These are phyloP conservation scores for Anastatus disparis DNA, from an alignment of 1,140 invertebrate species.

Conservation along the genomic window DNA sequence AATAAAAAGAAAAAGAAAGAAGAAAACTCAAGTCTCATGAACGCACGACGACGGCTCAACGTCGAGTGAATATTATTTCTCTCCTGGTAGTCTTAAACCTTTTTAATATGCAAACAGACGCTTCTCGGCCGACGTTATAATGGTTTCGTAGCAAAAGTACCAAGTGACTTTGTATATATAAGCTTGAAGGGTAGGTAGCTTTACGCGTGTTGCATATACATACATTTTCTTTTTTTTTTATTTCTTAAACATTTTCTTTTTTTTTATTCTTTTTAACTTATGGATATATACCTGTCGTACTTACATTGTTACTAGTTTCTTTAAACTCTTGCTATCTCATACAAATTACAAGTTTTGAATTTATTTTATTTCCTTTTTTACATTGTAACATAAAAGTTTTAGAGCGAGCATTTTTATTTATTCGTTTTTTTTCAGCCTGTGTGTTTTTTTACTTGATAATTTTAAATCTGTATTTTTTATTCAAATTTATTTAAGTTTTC, in stretches of 20 bases:
- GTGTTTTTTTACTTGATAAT: too few relatives aligned
- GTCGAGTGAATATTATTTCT: constrained; percentile 56
- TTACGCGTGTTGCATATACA: constrained; percentile 36
- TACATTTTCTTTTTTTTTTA: constrained; percentile 4
- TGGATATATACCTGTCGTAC: constrained; percentile 10
- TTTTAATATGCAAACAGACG: constrained; percentile 62
- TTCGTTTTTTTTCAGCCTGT: too few relatives aligned
- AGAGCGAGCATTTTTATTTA: too few relatives aligned
- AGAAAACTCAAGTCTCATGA: not conserved
- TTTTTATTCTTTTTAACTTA: too few relatives aligned
- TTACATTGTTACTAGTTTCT: constrained; percentile 23
- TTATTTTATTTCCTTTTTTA: not conserved
- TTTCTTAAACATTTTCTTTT: too few relatives aligned
- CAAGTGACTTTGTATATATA: not conserved
- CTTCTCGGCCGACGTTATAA: constrained; percentile 53
- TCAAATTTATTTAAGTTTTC: too few relatives aligned
- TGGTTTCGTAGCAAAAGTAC: constrained; percentile 44
- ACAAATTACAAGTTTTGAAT: too few relatives aligned
- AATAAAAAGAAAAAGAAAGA: constrained; percentile 5
- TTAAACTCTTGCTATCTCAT: not conserved
- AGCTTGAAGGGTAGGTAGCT: not conserved
- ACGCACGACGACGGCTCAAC: constrained; percentile 34
- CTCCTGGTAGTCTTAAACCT: constrained; percentile 58
- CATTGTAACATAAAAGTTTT: too few relatives aligned
- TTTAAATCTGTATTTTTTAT: too few relatives aligned